Evolutionary conservation across 1,140 invertebrate genomes (phyloP).

Genomic region (Achatina immaculata): DNA sequence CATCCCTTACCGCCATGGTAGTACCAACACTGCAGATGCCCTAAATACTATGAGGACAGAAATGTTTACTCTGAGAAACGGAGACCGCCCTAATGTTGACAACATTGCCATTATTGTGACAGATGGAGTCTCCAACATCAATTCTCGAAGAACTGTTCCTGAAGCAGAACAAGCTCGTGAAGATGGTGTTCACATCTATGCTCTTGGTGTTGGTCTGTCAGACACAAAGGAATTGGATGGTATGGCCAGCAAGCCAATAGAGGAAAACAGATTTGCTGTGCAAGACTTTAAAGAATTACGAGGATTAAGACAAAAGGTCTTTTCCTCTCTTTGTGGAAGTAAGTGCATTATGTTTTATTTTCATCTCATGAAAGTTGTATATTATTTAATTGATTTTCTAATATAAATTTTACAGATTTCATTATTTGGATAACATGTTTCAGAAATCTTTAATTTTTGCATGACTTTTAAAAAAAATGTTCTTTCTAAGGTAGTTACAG

Average conservation of each 20-base stretch:
- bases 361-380: too few species aligned
- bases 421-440: too few species aligned
- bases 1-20: constrained; percentile 18
- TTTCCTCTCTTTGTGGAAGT: constrained; percentile 14
- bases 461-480: too few species aligned
- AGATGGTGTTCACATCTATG: constrained; percentile 25
- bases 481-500: too few species aligned
- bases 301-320: constrained; percentile 11
- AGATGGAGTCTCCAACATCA: constrained; percentile 27
- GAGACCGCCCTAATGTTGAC: constrained; percentile 23
- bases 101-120: constrained; percentile 23
- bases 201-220: constrained; percentile 22
- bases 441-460: too few species aligned
- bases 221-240: constrained; percentile 24
- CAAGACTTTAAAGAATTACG: constrained; percentile 19
- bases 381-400: too few species aligned
- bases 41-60: constrained; percentile 3
- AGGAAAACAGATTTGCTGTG: constrained; percentile 9
- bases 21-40: constrained; percentile 28
- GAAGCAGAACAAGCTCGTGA: constrained; percentile 26
- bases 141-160: constrained; percentile 15
- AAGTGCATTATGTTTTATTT: too few species aligned
- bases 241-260: constrained; percentile 18
- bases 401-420: too few species aligned
- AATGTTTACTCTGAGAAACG: constrained; percentile 12